A percentile compares a stretch with the other conserved stretches of the same genome.
phyloP scores from a whole-genome alignment of 2,888 invertebrate genomes.

The Spilosoma lubricipeda region DNA sequence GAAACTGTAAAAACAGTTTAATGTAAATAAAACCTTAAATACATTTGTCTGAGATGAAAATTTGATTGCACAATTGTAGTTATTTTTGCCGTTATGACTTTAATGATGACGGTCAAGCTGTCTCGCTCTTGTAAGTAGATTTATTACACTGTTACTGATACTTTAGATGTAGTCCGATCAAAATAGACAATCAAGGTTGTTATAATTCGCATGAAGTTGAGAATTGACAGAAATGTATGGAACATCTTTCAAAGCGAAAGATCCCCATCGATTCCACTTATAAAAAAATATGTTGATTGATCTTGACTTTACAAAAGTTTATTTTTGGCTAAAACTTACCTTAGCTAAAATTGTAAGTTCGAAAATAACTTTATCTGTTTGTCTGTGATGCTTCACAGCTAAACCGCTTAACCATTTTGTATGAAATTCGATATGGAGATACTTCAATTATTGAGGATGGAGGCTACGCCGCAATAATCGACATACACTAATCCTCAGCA shows the following conservation, averaged over 20 bases:
- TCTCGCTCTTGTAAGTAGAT: constrained; percentile 36
- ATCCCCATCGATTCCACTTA: too few species aligned
- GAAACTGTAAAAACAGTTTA: background rate
- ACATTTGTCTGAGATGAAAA: background rate
- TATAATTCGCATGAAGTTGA: background rate
- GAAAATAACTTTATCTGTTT: too few species aligned
- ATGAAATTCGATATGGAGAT: too few species aligned
- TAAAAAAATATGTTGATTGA: too few species aligned
- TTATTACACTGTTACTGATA: constrained; percentile 38
- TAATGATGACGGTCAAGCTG: constrained; percentile 8
- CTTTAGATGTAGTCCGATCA: constrained; percentile 40
- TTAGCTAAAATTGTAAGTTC: too few species aligned
- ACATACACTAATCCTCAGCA: too few species aligned
- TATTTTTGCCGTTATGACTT: constrained; percentile 18
- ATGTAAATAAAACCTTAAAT: background rate
- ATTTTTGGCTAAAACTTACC: too few species aligned
- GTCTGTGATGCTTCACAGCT: too few species aligned
- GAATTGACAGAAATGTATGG: background rate
- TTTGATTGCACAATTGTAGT: background rate
- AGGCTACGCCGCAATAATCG: too few species aligned
- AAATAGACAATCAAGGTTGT: constrained; percentile 28
- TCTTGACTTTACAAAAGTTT: too few species aligned
- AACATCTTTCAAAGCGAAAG: background rate
- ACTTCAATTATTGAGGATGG: too few species aligned
- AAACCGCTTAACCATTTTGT: too few species aligned